Conservation (phyloP, 2,113 vertebrate species). For the Mugil cephalus region DNA sequence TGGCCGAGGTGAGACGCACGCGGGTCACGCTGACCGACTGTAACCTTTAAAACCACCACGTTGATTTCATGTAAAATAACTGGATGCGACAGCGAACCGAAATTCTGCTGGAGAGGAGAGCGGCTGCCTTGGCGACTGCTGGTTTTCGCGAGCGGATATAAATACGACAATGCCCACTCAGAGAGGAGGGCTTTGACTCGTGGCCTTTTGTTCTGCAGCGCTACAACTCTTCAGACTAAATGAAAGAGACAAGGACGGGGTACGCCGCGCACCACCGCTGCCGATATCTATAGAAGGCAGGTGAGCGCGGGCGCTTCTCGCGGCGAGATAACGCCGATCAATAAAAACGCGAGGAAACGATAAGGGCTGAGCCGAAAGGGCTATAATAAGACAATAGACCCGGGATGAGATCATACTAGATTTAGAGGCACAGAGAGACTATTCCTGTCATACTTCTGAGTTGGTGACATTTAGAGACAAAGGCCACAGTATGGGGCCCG, state of each 20-base stretch:
- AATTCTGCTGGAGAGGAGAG: conserved; percentile 23
- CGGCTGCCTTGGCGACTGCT: conserved; percentile 15
- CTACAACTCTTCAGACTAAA: conserved; percentile 67
- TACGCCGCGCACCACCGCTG: conserved; percentile 1
- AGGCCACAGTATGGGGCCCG: conserved; percentile 57
- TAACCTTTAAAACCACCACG: conserved; percentile 49
- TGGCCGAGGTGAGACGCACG: conserved; percentile 1
- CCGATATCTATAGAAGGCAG: conserved; percentile 44
- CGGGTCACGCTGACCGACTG: conserved; percentile 8
- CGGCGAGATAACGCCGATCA: conserved; percentile 51
- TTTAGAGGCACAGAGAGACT: conserved; percentile 2
- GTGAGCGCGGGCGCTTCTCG: conserved; percentile 30
- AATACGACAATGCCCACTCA: conserved; percentile 68
- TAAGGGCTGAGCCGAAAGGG: conserved; percentile 35
- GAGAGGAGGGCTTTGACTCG: conserved; percentile 60
- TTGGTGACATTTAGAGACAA: conserved; percentile 73
- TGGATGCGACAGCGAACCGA: conserved; percentile 40
- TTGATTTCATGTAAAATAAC: conserved; percentile 49
- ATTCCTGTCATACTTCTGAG: conserved; percentile 41
- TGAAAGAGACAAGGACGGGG: conserved; percentile 50
- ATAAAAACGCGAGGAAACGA: conserved; percentile 58
- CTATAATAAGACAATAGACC: conserved; percentile 49
- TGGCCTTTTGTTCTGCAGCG: conserved; percentile 64
- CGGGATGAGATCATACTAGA: conserved; percentile 20
- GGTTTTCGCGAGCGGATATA: conserved; percentile 32